These are phyloP conservation scores for Ostrea denselamellosa DNA, from an alignment of 1,140 invertebrate genomes.

Conservation along the genomic window DNA sequence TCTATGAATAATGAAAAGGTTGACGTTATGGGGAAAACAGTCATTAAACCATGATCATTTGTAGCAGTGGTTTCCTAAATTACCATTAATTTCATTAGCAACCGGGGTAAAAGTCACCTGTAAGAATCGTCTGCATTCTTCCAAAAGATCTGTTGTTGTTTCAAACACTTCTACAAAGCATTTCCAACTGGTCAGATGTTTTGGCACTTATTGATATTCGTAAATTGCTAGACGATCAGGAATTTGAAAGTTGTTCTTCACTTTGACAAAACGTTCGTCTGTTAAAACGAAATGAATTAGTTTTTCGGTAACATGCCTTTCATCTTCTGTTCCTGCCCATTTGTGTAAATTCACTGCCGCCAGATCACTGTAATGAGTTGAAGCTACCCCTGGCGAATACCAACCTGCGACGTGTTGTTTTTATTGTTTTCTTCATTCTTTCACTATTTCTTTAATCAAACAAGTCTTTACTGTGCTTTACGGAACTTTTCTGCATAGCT, in stretches of 20 bases:
- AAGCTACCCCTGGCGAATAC: constrained; percentile 27
- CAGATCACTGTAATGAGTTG: constrained; percentile 12
- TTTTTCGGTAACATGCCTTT: not conserved
- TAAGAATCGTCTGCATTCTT: constrained; percentile 29
- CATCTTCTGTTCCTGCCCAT: constrained; percentile 45
- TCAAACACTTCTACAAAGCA: not conserved
- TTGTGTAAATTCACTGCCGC: constrained; percentile 41
- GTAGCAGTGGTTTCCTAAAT: constrained; percentile 43
- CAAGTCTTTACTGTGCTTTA: constrained; percentile 29
- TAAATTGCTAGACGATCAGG: constrained; percentile 44
- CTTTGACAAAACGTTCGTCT: constrained; percentile 28
- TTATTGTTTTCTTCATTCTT: constrained; percentile 10
- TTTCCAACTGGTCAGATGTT: constrained; percentile 24
- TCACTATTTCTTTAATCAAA: not conserved
- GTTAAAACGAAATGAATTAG: constrained; percentile 21
- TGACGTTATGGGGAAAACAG: constrained; percentile 37
- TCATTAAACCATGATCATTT: constrained; percentile 8
- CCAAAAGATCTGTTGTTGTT: too few species aligned
- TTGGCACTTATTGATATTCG: constrained; percentile 43
- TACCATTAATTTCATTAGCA: constrained; percentile 45
- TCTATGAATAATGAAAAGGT: constrained; percentile 12
- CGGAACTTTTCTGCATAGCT: too few species aligned
- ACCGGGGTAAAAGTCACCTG: constrained; percentile 41
- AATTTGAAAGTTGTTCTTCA: constrained; percentile 4
- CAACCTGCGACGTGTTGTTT: not conserved